A percentile compares a stretch with the other conserved stretches of the same genome.
Conservation (phyloP, 2,888 invertebrate genomes). For the Andricus curvator region DNA sequence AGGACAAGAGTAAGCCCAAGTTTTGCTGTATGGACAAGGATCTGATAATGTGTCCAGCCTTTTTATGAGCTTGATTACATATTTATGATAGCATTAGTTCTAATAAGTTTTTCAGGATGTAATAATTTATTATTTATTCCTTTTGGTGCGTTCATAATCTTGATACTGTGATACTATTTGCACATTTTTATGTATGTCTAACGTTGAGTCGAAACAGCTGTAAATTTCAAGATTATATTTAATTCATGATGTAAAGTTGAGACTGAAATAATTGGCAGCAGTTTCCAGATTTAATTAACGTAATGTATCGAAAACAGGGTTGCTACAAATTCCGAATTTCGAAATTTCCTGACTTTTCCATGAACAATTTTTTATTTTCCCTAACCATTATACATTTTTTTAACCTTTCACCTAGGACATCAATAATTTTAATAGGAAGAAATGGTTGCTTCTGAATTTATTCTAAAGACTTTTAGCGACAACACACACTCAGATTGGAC, state of each 20-base stretch:
- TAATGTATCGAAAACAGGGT: not conserved
- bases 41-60: conserved; percentile 34
- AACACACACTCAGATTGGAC: too few relatives aligned
- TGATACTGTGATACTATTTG: conserved; percentile 16
- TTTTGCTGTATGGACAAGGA: conserved; percentile 26
- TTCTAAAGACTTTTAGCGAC: too few relatives aligned
- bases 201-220: conserved; percentile 3
- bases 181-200: not conserved
- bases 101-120: conserved; percentile 39
- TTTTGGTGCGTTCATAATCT: conserved; percentile 13
- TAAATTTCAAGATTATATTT: conserved; percentile 24
- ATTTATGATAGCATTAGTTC: conserved; percentile 36
- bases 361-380: too few relatives aligned
- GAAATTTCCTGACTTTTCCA: too few relatives aligned
- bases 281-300: not conserved
- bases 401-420: too few relatives aligned
- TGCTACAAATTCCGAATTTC: too few relatives aligned
- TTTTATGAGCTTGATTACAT: conserved; percentile 26
- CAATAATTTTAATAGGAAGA: too few relatives aligned
- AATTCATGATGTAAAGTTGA: conserved; percentile 8
- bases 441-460: too few relatives aligned
- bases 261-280: not conserved
- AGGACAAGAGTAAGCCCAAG: conserved; percentile 29
- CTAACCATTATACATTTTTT: too few relatives aligned
- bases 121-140: conserved; percentile 30